Evolutionary conservation across 1,140 invertebrate species (phyloP), one percentile per base, ranked within the genome.

Genomic region (Achatina immaculata): DNA sequence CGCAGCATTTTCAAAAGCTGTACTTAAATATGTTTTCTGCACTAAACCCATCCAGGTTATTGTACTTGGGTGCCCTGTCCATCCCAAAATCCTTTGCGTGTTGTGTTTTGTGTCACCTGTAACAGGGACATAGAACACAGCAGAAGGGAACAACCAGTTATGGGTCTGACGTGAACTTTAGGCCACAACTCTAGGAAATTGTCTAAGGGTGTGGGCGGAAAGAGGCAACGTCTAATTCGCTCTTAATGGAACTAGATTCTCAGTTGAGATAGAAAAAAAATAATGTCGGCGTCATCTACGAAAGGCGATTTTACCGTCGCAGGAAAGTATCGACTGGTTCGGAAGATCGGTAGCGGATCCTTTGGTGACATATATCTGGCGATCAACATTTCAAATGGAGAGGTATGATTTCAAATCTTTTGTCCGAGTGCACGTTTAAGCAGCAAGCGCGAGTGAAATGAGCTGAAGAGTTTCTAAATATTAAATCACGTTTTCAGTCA

Each of bases 301-400:
- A 80, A 80, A 55, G 68, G 78, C 66, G 78, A 80, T 19, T 72
- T 80, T 68, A 80, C 69, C 31, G 86, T 90, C 87, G 96, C 95
- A 87, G 94, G 94, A 86, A 97, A 98, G 92, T 99, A 99, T 92
- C 95, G 97, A 90, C 94, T 99, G 86, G 95, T 98, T 87, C 94
- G 98, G 85, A 98, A 98, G 94, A 99, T 99, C 89, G 98, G 96
- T 90, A 98, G 96, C 91, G 98, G 98, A 85, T 99, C 98, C 4
- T 99, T 99, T 92, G 98, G 98, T 90, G 98, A 99, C 92, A 99
- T 99, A 90, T 99, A 98, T 92, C 93, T 99, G 86, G 97, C 96
- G 83, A 97, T 99, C 92, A 99, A 98, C 93, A 95, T 97, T 88
- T 94, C 95, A 88, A 98, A 97, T 94, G 98, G 97, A 91, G 98